Base-by-base conservation (phyloP, 2,113 vertebrate species). In the Pangasianodon gigas region DNA sequence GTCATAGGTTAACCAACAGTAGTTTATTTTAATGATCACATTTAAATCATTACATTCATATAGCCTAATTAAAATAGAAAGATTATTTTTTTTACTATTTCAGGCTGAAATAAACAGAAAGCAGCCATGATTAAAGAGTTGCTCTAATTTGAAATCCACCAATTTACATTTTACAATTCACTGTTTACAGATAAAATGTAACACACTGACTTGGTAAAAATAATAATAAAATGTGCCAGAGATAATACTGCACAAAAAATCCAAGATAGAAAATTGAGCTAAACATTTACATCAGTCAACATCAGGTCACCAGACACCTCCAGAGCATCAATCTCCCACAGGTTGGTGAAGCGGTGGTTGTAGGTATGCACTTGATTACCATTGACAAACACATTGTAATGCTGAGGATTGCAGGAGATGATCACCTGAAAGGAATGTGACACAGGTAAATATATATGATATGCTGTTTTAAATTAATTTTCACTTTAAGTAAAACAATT, bases 231-330 rank as follows among this genome's bases (percentile, higher is more conserved):
- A 29, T 11, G 13, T 19, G 14, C 48, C 48, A 32, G 29, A 16
- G 26, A 80, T n/a, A 80, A 48, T n/a, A n/a, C 16, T n/a, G 26
- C 46, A 80, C 11, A 18, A n/a, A 29, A 80, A 18, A 24, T 6
- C 6, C 16, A 29, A 54, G 3, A 4, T 54, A 82, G 56, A 74
- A 29, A 26, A 41, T 29, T 41, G 56, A 32, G 32, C n/a, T 54
- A 77, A 56, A 60, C 54, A 4, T 87, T 56, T 46, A 87, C 52
- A 79, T 92, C 94, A 65, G 86, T 94, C 92, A 96, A 91, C 54
- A 21, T 94, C 89, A 96, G 1, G 87, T 96, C 95, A 0, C 96
- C 95, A 0, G 81, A 24, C 19, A 96, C 92, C 91, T 96, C 95
- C 92, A 96, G 77, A 81, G 6, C 4, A 69, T 71, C 87, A 29